Conservation (phyloP, 2,113 vertebrate genomes). For the Mastomys natalensis region DNA sequence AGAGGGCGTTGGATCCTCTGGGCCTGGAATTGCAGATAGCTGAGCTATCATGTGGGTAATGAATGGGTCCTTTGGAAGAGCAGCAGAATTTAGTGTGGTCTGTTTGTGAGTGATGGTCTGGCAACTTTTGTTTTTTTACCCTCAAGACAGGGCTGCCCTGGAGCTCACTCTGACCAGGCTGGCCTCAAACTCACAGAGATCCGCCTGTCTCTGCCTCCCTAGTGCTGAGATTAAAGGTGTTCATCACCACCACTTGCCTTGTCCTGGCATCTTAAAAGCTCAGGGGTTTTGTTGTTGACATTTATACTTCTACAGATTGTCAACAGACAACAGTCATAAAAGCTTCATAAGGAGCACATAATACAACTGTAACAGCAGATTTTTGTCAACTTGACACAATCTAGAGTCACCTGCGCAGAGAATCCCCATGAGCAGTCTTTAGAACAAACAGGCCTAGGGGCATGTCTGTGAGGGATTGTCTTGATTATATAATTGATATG, state of each 20-base stretch:
- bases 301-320: not conserved
- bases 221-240: not conserved
- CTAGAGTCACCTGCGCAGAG: not conserved
- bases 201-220: not conserved
- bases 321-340: not conserved
- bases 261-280: not conserved
- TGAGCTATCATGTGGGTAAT: not conserved
- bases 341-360: not conserved
- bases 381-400: not conserved
- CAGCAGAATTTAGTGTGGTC: not conserved
- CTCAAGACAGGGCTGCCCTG: not conserved
- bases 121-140: not conserved
- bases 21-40: not conserved
- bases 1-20: not conserved
- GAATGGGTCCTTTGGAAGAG: not conserved
- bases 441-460: not conserved
- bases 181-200: not conserved
- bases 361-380: not conserved
- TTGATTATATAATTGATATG: not conserved
- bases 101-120: not conserved
- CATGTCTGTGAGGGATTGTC: not conserved
- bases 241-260: not conserved
- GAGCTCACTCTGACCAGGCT: not conserved
- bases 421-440: not conserved
- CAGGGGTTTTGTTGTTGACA: not conserved